These are phyloP conservation scores for Galerucella pusilla DNA, from an alignment of 2,888 invertebrate species.

Conservation along the genomic window DNA sequence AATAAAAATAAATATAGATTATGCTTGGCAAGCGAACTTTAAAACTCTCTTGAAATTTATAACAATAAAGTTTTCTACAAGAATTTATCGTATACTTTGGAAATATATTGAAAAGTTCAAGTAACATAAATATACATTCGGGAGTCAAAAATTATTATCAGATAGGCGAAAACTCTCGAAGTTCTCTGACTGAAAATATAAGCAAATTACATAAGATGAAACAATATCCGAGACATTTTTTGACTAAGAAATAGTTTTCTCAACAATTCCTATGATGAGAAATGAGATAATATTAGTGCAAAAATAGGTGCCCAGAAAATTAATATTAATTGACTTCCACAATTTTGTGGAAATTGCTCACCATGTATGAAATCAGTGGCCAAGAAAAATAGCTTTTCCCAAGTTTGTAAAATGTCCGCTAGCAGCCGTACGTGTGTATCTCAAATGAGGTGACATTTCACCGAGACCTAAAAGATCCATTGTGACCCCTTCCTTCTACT, in stretches of 20 bases:
- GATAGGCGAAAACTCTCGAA: background rate
- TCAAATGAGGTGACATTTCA: too few relatives aligned
- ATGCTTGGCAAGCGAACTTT: constrained; percentile 10
- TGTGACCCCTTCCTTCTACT: too few relatives aligned
- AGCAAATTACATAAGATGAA: background rate
- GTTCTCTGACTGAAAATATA: background rate
- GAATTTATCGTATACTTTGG: constrained; percentile 12
- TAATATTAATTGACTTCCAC: too few relatives aligned
- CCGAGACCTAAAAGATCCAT: too few relatives aligned
- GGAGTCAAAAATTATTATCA: constrained; percentile 16
- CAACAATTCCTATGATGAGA: too few relatives aligned
- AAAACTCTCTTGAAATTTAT: constrained; percentile 18
- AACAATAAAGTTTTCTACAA: constrained; percentile 15
- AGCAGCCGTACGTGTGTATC: too few relatives aligned
- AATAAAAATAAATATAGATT: constrained; percentile 19
- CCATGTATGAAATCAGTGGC: too few relatives aligned
- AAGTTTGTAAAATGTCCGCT: too few relatives aligned
- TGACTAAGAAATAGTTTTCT: background rate
- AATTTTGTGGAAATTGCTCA: too few relatives aligned
- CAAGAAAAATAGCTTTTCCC: too few relatives aligned
- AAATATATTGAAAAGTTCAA: constrained; percentile 15
- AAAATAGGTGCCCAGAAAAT: too few relatives aligned
- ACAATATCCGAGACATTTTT: background rate
- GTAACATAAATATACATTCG: constrained; percentile 18
- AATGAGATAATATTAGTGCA: too few relatives aligned